Conservation (phyloP, 2,113 vertebrate species). For the Panthera tigris region DNA sequence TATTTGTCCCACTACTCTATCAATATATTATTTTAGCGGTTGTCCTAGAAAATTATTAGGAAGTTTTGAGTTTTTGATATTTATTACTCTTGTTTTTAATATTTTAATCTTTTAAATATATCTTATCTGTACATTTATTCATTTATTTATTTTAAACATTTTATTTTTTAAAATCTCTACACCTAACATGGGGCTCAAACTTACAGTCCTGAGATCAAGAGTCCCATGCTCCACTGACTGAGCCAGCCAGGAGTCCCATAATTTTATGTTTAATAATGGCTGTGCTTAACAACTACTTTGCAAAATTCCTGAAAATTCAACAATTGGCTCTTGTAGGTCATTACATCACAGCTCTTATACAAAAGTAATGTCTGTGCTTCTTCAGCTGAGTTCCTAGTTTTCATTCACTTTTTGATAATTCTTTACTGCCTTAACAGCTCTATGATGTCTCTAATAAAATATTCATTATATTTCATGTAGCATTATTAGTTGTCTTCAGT, state of each 20-base stretch:
- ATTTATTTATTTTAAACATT: not conserved
- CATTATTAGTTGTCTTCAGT: not conserved
- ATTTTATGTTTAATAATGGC: not conserved
- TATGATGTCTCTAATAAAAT: not conserved
- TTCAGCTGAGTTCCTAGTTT: not conserved
- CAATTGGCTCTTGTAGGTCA: not conserved
- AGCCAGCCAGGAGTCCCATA: not conserved
- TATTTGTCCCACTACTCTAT: not conserved
- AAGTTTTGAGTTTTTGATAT: not conserved
- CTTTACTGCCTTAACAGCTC: not conserved
- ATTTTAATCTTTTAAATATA: not conserved
- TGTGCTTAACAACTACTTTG: not conserved
- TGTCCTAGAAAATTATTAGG: slow-evolving; percentile 2
- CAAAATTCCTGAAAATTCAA: not conserved
- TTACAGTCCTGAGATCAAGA: not conserved
- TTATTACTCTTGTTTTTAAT: not conserved
- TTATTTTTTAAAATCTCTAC: not conserved
- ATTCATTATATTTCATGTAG: not conserved
- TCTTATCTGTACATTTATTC: not conserved
- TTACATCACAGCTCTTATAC: not conserved
- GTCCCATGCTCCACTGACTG: not conserved
- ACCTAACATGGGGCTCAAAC: not conserved
- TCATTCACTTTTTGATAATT: not conserved
- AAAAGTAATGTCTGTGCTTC: not conserved
- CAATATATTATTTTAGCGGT: not conserved